Evolutionary conservation across 2,888 invertebrate genomes (phyloP).

Genomic region (Xanthorhoe designata): DNA sequence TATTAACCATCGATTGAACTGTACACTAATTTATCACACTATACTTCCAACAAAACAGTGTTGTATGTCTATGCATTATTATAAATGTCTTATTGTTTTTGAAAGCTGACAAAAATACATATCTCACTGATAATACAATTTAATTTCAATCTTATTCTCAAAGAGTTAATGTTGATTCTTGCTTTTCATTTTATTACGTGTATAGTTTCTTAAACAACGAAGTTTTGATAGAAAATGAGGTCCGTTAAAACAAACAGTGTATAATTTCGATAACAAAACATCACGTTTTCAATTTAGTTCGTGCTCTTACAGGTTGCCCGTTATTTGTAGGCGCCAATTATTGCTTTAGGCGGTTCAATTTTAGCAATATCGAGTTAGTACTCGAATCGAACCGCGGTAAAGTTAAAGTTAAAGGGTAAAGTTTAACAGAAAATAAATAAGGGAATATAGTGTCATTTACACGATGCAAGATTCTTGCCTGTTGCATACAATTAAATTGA

Average conservation of each 20-base stretch:
- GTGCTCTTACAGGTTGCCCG: slow-evolving; percentile 42
- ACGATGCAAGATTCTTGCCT: no score
- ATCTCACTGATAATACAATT: no score
- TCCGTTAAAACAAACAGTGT: slow-evolving; percentile 41
- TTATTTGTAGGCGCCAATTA: slow-evolving; percentile 49
- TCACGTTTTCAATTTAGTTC: slow-evolving; percentile 61
- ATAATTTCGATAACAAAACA: slow-evolving; percentile 46
- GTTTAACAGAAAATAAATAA: background rate
- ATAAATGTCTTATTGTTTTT: no score
- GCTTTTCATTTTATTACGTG: background rate
- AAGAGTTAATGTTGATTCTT: background rate
- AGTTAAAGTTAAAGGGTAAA: no score
- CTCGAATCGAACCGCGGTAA: no score
- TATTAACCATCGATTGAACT: no score
- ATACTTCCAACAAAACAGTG: no score
- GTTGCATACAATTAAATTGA: no score
- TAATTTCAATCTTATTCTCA: background rate
- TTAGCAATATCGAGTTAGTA: slow-evolving; percentile 24
- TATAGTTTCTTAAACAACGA: background rate
- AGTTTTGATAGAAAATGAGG: slow-evolving; percentile 33
- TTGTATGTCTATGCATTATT: no score
- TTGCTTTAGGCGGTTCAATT: slow-evolving; percentile 43
- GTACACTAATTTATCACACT: no score
- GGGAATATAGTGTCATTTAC: no score
- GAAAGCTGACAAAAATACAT: no score